These are phyloP conservation scores for Bothrops jararaca DNA, from an alignment of 2,113 vertebrate species.

Conservation along the genomic window DNA sequence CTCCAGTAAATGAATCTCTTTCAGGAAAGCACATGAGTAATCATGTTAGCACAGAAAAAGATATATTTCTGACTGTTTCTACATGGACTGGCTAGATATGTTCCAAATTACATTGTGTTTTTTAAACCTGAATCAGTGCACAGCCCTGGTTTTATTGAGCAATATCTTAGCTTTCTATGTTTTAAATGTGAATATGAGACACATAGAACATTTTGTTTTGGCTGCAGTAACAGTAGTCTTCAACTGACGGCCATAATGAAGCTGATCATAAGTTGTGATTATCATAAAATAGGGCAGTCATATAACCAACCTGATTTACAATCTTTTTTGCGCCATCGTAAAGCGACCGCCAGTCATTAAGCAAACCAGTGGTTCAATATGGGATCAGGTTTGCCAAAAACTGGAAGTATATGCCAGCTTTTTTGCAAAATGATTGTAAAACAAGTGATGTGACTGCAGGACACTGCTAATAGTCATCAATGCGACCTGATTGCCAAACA, in stretches of 20 bases:
- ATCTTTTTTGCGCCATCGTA: not conserved
- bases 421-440: not conserved
- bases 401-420: not conserved
- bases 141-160: not conserved
- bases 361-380: not conserved
- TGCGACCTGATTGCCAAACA: not conserved
- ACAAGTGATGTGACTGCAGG: not conserved
- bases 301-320: not conserved
- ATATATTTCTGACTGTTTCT: not conserved
- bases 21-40: not conserved
- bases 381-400: not conserved
- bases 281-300: not conserved
- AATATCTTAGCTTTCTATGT: not conserved
- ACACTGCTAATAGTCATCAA: not conserved
- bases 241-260: not conserved
- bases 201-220: not conserved
- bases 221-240: not conserved
- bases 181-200: not conserved
- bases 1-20: not conserved
- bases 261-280: not conserved
- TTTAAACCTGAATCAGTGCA: not conserved
- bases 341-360: not conserved
- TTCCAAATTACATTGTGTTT: not conserved
- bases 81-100: not conserved
- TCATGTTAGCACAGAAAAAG: not conserved